These are phyloP conservation scores for Gila robusta DNA, from an alignment of 2,797 vertebrate species.

Conservation along the genomic window DNA sequence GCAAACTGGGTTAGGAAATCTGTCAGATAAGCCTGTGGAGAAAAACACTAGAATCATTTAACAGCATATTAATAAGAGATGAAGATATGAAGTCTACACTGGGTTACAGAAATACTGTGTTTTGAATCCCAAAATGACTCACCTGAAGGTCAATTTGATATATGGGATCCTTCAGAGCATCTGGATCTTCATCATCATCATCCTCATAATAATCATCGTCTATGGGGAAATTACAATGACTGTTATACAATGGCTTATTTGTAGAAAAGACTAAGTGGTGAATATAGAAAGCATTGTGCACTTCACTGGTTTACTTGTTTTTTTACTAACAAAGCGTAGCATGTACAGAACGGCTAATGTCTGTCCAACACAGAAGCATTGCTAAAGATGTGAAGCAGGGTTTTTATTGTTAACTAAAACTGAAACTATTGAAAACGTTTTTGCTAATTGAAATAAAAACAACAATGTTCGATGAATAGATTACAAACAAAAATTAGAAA, in stretches of 20 bases:
- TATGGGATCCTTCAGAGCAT: conserved; percentile 96
- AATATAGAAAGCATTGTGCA: neutral
- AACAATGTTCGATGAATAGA: neutral
- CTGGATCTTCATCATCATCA: conserved; percentile 95
- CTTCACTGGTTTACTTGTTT: neutral
- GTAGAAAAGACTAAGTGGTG: neutral
- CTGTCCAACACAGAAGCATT: neutral
- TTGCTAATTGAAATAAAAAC: neutral
- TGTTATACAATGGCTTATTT: neutral
- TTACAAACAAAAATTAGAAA: neutral
- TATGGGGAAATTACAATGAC: conserved; percentile 65
- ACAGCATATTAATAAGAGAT: neutral
- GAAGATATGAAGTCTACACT: neutral
- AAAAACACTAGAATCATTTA: neutral
- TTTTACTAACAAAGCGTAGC: neutral
- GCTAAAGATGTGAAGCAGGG: neutral
- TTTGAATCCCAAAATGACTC: conserved; percentile 53
- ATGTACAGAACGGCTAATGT: neutral
- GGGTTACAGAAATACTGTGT: neutral
- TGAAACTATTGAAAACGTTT: neutral
- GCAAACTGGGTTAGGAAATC: conserved; percentile 98
- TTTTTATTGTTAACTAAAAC: neutral
- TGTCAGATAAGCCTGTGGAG: conserved; percentile 91
- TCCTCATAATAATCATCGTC: conserved; percentile 99
- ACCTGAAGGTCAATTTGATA: conserved; percentile 98